Conservation (phyloP, 2,113 vertebrate genomes). For the Petaurus breviceps region DNA sequence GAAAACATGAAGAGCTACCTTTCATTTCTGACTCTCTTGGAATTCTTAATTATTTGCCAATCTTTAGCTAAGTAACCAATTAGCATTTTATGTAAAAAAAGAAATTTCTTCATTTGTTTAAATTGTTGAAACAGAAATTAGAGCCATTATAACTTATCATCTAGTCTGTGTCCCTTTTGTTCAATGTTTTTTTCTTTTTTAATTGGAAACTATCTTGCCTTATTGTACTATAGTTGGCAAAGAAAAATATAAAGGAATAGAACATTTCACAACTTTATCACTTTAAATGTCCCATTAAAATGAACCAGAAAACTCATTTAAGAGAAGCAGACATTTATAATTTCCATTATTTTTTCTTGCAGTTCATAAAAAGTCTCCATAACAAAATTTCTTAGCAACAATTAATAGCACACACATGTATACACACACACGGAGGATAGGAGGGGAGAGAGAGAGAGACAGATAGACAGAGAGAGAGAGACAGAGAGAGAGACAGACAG, state of each 20-base stretch:
- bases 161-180: not conserved
- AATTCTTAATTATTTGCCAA: constrained; percentile 30
- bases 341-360: not conserved
- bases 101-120: constrained; percentile 47
- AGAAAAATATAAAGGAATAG: constrained; percentile 50
- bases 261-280: constrained; percentile 45
- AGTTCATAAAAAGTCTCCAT: not conserved
- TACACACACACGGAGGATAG: not conserved
- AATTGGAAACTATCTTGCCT: constrained; percentile 24
- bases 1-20: constrained; percentile 29
- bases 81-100: constrained; percentile 50
- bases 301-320: not conserved
- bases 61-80: constrained; percentile 38
- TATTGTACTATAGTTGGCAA: constrained; percentile 38
- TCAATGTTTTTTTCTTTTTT: not conserved
- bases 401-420: not conserved
- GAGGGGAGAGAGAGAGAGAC: not conserved
- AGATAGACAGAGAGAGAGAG: too few species aligned
- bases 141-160: not conserved
- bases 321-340: not conserved
- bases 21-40: constrained; percentile 23
- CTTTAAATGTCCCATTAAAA: constrained; percentile 60
- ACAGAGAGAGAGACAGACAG: not conserved
- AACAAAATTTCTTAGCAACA: not conserved
- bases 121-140: constrained; percentile 47